phyloP scores from a whole-genome alignment of 2,888 invertebrate genomes.

The Caenorhabditis wallacei region DNA sequence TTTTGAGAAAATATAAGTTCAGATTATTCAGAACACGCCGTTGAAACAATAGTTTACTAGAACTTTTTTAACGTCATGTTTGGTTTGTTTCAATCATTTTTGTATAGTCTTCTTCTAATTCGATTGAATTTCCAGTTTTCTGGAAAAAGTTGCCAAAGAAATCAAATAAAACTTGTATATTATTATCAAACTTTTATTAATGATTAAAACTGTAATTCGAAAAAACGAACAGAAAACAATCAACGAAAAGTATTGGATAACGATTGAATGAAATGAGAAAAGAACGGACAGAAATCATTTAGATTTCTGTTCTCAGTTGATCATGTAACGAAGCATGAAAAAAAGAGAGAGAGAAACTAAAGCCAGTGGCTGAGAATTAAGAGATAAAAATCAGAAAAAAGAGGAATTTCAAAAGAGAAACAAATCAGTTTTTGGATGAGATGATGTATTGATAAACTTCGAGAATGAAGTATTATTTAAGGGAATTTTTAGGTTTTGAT shows the following conservation, averaged over 20 bases:
- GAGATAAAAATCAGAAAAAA: neutral
- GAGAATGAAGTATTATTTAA: neutral
- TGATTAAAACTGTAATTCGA: neutral
- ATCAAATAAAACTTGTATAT: too few relatives aligned
- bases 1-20: neutral
- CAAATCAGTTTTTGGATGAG: neutral
- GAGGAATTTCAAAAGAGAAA: neutral
- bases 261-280: too few relatives aligned
- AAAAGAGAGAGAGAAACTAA: neutral
- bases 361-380: neutral
- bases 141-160: too few relatives aligned
- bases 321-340: neutral
- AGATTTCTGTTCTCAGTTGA: too few relatives aligned
- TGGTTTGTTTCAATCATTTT: too few relatives aligned
- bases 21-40: neutral
- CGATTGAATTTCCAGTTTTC: too few relatives aligned
- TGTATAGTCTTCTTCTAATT: too few relatives aligned
- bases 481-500: neutral
- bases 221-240: neutral
- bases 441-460: neutral
- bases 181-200: too few relatives aligned
- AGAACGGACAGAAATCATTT: too few relatives aligned
- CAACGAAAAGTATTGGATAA: neutral
- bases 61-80: too few relatives aligned
- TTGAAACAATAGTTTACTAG: neutral